Percentiles rank a stretch among this genome's conserved stretches.
These are phyloP conservation scores for Syndactyla subalaris DNA, from an alignment of 2,797 vertebrate genomes.

Conservation along the genomic window DNA sequence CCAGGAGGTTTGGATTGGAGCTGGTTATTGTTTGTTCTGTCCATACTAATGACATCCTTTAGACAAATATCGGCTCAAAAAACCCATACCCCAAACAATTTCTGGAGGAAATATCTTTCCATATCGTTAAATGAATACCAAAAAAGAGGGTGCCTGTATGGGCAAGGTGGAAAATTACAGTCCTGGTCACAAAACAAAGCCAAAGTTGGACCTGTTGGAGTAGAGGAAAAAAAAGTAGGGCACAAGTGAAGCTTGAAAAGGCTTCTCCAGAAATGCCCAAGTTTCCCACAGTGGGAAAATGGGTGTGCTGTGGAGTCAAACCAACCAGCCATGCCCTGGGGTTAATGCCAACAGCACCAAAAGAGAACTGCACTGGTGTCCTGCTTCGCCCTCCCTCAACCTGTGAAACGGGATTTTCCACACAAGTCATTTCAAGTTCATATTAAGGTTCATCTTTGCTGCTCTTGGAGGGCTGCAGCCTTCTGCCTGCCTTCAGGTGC, in stretches of 20 bases:
- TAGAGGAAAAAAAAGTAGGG: background rate
- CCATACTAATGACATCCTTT: background rate
- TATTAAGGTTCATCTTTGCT: background rate
- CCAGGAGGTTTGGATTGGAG: conserved; percentile 15
- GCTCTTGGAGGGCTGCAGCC: background rate
- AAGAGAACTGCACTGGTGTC: background rate
- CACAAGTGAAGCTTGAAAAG: background rate
- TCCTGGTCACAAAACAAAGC: background rate
- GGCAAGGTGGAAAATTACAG: background rate
- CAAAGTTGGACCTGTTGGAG: background rate
- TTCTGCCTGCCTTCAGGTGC: background rate
- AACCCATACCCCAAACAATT: background rate
- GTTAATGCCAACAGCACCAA: background rate
- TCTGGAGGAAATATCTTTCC: background rate
- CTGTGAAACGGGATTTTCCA: background rate
- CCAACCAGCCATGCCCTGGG: background rate
- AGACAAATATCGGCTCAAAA: background rate
- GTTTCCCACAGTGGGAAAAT: background rate
- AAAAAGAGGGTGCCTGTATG: background rate
- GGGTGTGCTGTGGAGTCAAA: background rate
- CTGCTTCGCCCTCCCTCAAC: background rate
- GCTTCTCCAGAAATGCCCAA: background rate
- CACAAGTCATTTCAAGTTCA: background rate
- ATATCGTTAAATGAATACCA: background rate
- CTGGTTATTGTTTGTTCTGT: background rate